phyloP scores from a whole-genome alignment of 2,797 vertebrate genomes.

The Streptopelia turtur region DNA sequence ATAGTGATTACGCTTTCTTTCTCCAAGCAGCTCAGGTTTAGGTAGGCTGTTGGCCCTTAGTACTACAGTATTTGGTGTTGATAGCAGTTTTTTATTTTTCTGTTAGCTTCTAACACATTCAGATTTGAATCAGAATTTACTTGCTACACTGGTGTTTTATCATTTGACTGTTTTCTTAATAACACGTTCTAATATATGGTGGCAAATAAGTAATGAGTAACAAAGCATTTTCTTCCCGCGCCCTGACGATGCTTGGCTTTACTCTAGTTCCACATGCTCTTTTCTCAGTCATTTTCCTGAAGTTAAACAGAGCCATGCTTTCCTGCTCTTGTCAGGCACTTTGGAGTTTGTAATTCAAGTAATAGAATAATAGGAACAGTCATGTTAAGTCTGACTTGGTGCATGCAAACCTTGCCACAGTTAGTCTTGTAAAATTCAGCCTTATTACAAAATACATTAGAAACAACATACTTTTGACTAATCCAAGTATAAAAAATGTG shows the following conservation, averaged over 20 bases:
- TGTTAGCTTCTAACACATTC: background rate
- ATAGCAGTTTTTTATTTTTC: background rate
- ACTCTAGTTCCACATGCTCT: accelerated
- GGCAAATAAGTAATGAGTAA: background rate
- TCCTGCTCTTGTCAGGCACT: background rate
- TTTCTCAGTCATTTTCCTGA: background rate
- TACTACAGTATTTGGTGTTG: background rate
- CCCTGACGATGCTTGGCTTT: background rate
- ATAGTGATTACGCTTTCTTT: background rate
- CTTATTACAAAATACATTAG: background rate
- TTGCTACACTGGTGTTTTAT: background rate
- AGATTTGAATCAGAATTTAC: background rate
- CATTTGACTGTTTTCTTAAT: background rate
- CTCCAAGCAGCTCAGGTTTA: background rate
- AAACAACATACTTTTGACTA: background rate
- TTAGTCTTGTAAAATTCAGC: background rate
- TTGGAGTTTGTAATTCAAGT: background rate
- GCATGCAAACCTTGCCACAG: background rate
- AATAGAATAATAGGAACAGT: background rate
- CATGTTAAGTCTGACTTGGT: background rate
- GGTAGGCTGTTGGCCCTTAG: background rate
- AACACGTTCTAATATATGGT: background rate
- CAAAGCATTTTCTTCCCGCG: background rate
- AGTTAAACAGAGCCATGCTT: background rate
- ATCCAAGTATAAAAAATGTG: background rate